phyloP scores from a whole-genome alignment of 2,888 invertebrate species.

The Aproaerema taeniolella region DNA sequence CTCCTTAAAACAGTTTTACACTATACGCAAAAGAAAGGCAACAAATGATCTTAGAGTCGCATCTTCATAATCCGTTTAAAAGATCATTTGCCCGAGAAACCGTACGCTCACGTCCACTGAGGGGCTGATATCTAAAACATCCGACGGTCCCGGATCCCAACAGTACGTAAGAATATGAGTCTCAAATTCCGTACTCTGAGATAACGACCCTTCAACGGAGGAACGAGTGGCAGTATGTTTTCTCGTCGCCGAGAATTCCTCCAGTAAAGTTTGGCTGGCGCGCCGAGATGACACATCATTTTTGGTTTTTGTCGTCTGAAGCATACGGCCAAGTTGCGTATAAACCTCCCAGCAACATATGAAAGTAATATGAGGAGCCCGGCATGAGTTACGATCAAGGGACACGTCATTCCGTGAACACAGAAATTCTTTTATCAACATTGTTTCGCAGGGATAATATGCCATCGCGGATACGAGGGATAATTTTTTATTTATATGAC shows the following conservation, averaged over 20 bases:
- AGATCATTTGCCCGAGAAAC: no score
- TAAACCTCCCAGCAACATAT: conserved; percentile 38
- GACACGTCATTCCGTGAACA: conserved; percentile 45
- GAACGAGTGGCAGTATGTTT: conserved; percentile 9
- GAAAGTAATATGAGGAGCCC: conserved; percentile 44
- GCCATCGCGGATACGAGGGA: conserved; percentile 25
- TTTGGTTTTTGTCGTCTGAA: conserved; percentile 35
- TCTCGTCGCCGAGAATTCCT: conserved; percentile 10
- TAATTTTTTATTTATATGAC: conserved; percentile 20
- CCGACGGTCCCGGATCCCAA: not conserved
- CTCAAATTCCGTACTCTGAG: conserved; percentile 16
- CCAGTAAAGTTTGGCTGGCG: conserved; percentile 10
- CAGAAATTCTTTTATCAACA: conserved; percentile 54
- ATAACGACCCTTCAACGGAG: conserved; percentile 15
- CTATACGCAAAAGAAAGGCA: no score
- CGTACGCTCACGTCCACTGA: no score
- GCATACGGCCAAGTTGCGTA: conserved; percentile 30
- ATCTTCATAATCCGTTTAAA: no score
- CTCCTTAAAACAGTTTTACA: no score
- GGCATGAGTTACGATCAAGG: conserved; percentile 52
- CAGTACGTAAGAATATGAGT: conserved; percentile 7
- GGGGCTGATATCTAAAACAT: conserved; percentile 1
- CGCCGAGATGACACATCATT: conserved; percentile 33
- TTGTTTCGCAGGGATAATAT: conserved; percentile 41
- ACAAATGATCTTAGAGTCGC: no score